A percentile compares a stretch with the other conserved stretches of the same genome.
These are phyloP conservation scores for Pangasius djambal DNA, from an alignment of 2,797 vertebrate species.

Conservation along the genomic window DNA sequence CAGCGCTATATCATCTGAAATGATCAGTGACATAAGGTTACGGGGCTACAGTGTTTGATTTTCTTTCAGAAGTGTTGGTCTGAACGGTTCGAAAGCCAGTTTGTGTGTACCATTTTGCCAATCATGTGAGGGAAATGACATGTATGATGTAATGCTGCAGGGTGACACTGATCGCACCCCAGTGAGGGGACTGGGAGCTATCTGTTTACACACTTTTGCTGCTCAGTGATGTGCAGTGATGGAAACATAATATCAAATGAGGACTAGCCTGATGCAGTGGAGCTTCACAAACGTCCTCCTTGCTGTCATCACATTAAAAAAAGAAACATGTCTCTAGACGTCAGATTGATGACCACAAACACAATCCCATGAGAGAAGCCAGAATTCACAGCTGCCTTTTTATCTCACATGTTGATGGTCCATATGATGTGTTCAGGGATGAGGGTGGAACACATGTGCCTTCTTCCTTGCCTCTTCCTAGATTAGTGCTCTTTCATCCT, in stretches of 20 bases:
- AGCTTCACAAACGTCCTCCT: not conserved
- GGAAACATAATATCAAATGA: not conserved
- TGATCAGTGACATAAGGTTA: not conserved
- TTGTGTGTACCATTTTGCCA: not conserved
- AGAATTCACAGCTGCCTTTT: conserved; percentile 17
- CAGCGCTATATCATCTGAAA: not conserved
- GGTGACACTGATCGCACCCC: conserved; percentile 19
- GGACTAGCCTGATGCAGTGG: not conserved
- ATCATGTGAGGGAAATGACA: not conserved
- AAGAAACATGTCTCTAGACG: not conserved
- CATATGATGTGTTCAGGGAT: conserved; percentile 4
- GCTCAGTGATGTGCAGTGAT: not conserved
- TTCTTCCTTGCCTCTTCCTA: not conserved
- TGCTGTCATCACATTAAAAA: conserved; percentile 12
- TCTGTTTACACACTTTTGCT: conserved; percentile 24
- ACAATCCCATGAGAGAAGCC: not conserved
- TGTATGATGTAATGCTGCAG: conserved; percentile 12
- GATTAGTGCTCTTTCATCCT: not conserved
- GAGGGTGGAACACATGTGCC: not conserved
- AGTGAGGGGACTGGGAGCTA: conserved; percentile 19
- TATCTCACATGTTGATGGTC: conserved; percentile 14
- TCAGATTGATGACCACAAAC: conserved; percentile 9
- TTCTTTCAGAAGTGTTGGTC: not conserved
- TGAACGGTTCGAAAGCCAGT: not conserved
- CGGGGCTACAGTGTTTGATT: not conserved